phyloP scores from a whole-genome alignment of 2,113 vertebrate species.

The Cisticola juncidis region DNA sequence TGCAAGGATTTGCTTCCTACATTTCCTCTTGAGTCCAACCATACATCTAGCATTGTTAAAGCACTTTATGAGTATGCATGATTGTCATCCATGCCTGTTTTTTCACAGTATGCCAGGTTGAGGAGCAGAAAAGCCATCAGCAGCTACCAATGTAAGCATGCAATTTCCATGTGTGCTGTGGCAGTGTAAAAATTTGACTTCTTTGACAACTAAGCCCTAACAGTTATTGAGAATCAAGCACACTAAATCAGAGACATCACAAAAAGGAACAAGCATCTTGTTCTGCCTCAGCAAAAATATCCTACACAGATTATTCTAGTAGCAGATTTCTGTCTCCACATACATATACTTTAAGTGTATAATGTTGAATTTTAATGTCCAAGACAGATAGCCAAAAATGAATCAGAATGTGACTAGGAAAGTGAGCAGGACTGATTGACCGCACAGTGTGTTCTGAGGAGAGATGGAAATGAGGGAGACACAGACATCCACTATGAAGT shows the following conservation, averaged over 20 bases:
- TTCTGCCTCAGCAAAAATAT: background rate
- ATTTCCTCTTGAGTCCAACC: background rate
- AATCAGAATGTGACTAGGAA: background rate
- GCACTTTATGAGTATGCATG: background rate
- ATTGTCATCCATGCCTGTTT: background rate
- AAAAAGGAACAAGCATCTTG: background rate
- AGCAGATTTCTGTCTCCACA: background rate
- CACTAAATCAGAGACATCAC: background rate
- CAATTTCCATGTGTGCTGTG: background rate
- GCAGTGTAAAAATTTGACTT: background rate
- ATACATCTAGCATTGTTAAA: background rate
- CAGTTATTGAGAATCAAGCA: background rate
- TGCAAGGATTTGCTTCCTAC: background rate
- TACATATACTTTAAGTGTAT: background rate
- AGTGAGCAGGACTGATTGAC: background rate
- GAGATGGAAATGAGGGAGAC: background rate
- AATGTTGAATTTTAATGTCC: background rate
- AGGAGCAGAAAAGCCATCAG: background rate
- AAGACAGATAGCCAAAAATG: background rate
- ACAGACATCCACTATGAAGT: background rate
- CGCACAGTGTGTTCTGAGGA: background rate
- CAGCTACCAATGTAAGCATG: background rate
- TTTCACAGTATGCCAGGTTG: background rate
- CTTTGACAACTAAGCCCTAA: background rate
- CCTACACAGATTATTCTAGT: background rate